Evolutionary conservation across 2,113 vertebrate species (phyloP), one percentile per base, ranked within the genome.

Genomic region (Vulpes ferrilata): DNA sequence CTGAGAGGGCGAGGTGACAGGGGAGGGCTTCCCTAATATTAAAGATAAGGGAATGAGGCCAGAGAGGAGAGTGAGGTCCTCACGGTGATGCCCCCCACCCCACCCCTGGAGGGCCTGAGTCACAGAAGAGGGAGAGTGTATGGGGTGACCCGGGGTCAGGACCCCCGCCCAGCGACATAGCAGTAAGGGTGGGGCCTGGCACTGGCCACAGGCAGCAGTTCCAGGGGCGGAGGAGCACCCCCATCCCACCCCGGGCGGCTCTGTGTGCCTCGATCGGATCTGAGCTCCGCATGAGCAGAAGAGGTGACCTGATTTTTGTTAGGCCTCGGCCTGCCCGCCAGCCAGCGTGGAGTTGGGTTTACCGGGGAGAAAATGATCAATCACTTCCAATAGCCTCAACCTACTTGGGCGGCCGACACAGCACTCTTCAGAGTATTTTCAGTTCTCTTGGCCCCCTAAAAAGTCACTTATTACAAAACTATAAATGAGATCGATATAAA

Each of bases 321-420:
- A 2, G 0, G 35, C 23, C 13, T n/a, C 1, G 25, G 20, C 25
- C 35, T 55, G 69, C 5, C 69, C 30, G 0, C 12, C 0, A 1
- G 43, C 55, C 60, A 12, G 1, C 11, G 2, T 1, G 22, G 43
- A 38, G 32, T 3, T 17, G 11, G 8, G 55, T 74, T 60, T 73
- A 22, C 38, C 65, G 5, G 17, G 11, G 67, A 85, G 59, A 65
- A 85, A 53, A 23, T 0, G 10, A 10, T 35, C 57, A 16, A 0
- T 12, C 15, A 15, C 8, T 17, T 38, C 8, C 59, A 5, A 7
- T 5, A 23, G 2, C 17, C 38, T 60, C 55, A 9, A 3, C 23
- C n/a, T 17, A 1, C 16, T 0, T 11, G 13, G 79, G 38, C 60
- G 3, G 11, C 93, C 60, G n/a, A 12, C 32, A 0, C 0, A 0